Evolutionary conservation across 2,888 invertebrate genomes (phyloP).

Genomic region (Dryococelus australis): DNA sequence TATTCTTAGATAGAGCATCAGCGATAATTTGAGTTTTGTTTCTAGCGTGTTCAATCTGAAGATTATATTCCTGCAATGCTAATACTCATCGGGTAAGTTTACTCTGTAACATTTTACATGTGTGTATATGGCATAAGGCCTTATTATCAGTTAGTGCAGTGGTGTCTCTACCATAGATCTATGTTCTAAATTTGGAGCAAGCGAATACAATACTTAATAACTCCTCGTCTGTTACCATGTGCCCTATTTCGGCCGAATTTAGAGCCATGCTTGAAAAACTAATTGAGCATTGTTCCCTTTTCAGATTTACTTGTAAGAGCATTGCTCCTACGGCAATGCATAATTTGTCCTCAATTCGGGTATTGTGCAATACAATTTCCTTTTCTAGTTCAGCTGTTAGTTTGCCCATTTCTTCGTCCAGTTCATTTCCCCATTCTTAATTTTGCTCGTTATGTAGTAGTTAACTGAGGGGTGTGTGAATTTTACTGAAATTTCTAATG

Average conservation of each 20-base stretch:
- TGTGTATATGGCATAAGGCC: background rate
- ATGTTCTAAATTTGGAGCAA: background rate
- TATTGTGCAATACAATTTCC: background rate
- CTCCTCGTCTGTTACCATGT: background rate
- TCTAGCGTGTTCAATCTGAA: background rate
- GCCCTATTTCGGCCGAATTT: background rate
- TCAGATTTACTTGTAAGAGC: background rate
- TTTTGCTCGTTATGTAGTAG: background rate
- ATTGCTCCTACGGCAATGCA: background rate
- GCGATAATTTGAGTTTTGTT: background rate
- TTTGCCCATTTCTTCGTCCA: background rate
- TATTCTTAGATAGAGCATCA: background rate
- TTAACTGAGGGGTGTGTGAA: too few relatives aligned
- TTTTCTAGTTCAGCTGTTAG: background rate
- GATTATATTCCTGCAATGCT: background rate
- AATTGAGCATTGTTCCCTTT: background rate
- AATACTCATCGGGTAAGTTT: background rate
- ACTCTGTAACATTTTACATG: background rate
- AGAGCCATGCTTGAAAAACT: background rate
- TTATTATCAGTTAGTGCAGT: background rate
- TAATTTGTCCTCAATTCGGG: background rate
- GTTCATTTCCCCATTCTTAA: background rate
- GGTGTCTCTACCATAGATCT: background rate
- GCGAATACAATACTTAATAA: background rate
- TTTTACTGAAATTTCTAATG: background rate